Evolutionary conservation across 1,140 invertebrate species (phyloP).

Genomic region (Arion vulgaris): DNA sequence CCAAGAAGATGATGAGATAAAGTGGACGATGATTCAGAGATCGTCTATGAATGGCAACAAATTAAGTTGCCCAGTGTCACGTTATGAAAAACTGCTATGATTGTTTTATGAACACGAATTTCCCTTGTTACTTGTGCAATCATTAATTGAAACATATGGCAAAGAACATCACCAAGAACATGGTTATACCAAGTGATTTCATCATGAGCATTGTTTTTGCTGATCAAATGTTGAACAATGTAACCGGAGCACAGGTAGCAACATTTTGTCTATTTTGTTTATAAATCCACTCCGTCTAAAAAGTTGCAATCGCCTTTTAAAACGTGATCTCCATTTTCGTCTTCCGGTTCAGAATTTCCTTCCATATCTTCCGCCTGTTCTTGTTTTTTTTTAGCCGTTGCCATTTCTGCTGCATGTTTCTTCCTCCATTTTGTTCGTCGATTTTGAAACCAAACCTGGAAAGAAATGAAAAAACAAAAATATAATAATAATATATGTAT

Average conservation of each 20-base stretch:
- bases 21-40: too few species aligned
- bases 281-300: conserved; percentile 33
- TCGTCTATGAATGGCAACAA: too few species aligned
- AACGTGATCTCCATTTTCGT: conserved; percentile 54
- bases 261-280: not conserved
- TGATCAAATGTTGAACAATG: too few species aligned
- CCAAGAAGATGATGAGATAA: too few species aligned
- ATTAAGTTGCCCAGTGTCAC: too few species aligned
- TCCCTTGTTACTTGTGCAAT: not conserved
- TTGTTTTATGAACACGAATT: not conserved
- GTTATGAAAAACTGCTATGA: too few species aligned
- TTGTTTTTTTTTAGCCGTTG: conserved; percentile 95
- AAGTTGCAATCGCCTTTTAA: conserved; percentile 47
- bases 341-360: conserved; percentile 80
- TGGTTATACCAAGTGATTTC: not conserved
- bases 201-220: not conserved
- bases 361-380: conserved; percentile 87
- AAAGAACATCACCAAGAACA: not conserved
- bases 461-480: not conserved
- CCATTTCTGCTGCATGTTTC: conserved; percentile 99
- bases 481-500: not conserved
- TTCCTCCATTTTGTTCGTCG: conserved; percentile 99
- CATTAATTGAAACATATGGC: not conserved
- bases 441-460: conserved; percentile 99
- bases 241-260: not conserved